Evolutionary conservation across 1,140 invertebrate species (phyloP), one percentile per base, ranked within the genome.

Genomic region (Hycleus phaleratus): DNA sequence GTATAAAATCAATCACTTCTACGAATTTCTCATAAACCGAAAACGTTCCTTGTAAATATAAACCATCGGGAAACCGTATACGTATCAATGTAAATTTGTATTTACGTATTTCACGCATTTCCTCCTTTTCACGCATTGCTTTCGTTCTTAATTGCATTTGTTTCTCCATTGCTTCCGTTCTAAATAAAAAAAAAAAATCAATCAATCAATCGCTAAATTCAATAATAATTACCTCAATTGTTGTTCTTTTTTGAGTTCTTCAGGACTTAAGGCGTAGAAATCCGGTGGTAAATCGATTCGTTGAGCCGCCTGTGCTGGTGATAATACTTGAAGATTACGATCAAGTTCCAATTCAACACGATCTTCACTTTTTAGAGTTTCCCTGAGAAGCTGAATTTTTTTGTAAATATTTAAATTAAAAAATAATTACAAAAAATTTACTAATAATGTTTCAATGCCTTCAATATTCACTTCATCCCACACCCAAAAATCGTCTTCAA

Each of bases 101-200:
- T 73, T 87, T 87, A 52, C 85, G 79, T 64, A 88, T 79, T 68
- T 88, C 87, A 49, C 85, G 75, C 56, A 85, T 70, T 71, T 93
- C 90, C 47, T 94, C 88, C 65, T 87, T 87, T 73, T 96, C 93
- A 9, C 93, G 73, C 90, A 96, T 95, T 0, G 90, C 91, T 77
- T 93, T 95, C 0, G 94, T 97, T 52, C 90, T 78, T 2, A 97
- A 72, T 78, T 92, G 87, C 65, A 88, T 82, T 64, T 83, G 82
- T 68, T 81, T 85, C 69, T 95, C 92, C 10, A 90, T 79, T 26
- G 82, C 82, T 73, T 93, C 88, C n/a, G 78, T 68, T 59, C 88
- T 89, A 64, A 26, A 73, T 58, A 26, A 4, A 48, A 25, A 54
- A 24, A 47, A 58, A 56, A 55, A 45, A n/a, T 18, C 18, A 18